A percentile compares a stretch with the other conserved stretches of the same genome.
These are phyloP conservation scores for Euzophera pinguis DNA, from an alignment of 2,888 invertebrate genomes.

Conservation along the genomic window DNA sequence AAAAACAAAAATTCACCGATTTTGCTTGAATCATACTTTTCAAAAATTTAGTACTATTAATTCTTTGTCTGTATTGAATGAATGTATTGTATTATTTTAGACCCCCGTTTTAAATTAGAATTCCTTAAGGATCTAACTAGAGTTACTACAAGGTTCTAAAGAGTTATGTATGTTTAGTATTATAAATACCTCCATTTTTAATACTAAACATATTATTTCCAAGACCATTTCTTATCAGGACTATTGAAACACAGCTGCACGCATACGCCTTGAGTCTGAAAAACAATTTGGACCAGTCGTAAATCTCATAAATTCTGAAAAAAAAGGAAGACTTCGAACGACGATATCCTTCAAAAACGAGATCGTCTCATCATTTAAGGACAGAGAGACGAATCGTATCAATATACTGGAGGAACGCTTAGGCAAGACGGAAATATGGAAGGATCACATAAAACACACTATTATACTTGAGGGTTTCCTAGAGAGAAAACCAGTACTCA, in stretches of 20 bases:
- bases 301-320: slow-evolving; percentile 22
- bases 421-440: slow-evolving; percentile 25
- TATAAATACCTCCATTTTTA: neutral
- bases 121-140: no score
- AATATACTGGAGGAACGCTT: slow-evolving; percentile 69
- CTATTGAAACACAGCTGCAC: slow-evolving; percentile 11
- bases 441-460: neutral
- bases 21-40: no score
- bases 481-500: no score
- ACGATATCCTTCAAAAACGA: slow-evolving; percentile 48
- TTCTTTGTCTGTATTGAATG: no score
- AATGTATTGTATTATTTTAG: no score
- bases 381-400: slow-evolving; percentile 50
- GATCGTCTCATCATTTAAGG: slow-evolving; percentile 49
- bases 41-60: no score
- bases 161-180: no score
- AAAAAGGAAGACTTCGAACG: slow-evolving; percentile 37
- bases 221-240: neutral
- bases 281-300: neutral
- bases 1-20: no score
- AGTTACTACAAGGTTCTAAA: no score
- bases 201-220: neutral
- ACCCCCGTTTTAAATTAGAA: no score
- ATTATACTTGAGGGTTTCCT: no score
- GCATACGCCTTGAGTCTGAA: neutral